Conservation (phyloP, 2,888 invertebrate species). For the Leuctra nigra region DNA sequence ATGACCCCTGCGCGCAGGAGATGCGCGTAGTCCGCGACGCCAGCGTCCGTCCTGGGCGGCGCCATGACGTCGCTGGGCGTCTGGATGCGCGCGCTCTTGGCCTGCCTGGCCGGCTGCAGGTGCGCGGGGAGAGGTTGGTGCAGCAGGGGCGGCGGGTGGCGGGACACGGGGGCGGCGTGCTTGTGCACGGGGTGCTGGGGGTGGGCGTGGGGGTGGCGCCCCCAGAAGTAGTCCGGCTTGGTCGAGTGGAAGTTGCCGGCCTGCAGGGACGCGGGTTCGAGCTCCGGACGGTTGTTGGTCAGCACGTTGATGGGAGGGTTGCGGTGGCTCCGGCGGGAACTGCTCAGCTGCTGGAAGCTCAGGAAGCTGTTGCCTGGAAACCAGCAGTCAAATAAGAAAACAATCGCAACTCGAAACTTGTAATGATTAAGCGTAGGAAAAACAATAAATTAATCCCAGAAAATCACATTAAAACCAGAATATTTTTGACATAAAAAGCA, state of each 20-base stretch:
- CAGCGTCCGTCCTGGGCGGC: conserved; percentile 2
- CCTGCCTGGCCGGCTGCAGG: too few species aligned
- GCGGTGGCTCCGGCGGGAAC: conserved; percentile 17
- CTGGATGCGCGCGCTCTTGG: too few species aligned
- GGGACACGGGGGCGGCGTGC: too few species aligned
- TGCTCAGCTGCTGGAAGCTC: conserved; percentile 17
- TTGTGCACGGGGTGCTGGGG: too few species aligned
- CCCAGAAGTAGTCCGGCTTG: conserved; percentile 23
- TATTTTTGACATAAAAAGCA: too few species aligned
- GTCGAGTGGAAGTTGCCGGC: conserved; percentile 25
- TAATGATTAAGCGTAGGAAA: too few species aligned
- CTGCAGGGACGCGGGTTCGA: conserved; percentile 17
- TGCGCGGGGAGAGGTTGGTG: too few species aligned
- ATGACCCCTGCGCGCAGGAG: not conserved
- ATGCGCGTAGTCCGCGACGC: not conserved
- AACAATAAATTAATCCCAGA: too few species aligned
- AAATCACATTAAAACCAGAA: too few species aligned
- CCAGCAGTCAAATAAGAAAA: too few species aligned
- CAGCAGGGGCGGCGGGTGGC: not conserved
- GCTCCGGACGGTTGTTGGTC: conserved; percentile 19
- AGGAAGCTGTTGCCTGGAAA: conserved; percentile 7
- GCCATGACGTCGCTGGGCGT: not conserved
- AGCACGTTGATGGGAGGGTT: conserved; percentile 26
- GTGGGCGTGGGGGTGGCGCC: conserved; percentile 2
- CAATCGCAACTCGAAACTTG: too few species aligned